Percentiles rank a stretch among this genome's conserved stretches.
Evolutionary conservation across 2,797 vertebrate species (phyloP).

Genomic region (Corythornis leucogaster): DNA sequence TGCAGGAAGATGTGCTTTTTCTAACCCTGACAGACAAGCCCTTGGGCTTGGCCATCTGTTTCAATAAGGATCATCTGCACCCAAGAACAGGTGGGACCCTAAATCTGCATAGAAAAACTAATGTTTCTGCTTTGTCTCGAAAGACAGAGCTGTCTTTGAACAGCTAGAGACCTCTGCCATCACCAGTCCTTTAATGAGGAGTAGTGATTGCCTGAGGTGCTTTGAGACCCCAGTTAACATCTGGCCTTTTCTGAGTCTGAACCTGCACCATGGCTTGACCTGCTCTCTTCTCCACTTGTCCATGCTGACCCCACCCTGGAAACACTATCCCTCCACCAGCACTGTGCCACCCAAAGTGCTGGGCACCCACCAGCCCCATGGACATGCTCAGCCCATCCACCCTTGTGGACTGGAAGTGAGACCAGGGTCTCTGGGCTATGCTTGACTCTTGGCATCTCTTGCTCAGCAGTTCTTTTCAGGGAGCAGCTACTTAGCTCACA

Average conservation of each 20-base stretch:
- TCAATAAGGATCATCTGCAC: neutral
- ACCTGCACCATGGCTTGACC: neutral
- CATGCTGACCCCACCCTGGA: rapidly evolving
- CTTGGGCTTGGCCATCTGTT: neutral
- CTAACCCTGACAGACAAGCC: neutral
- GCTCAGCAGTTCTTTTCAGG: neutral
- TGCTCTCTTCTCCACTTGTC: neutral
- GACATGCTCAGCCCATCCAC: neutral
- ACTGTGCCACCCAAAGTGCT: rapidly evolving
- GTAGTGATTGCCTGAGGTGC: neutral
- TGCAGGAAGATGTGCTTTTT: neutral
- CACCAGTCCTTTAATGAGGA: neutral
- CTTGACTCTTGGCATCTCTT: neutral
- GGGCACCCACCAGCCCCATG: rapidly evolving
- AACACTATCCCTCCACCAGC: neutral
- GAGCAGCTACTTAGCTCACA: neutral
- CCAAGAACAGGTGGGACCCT: neutral
- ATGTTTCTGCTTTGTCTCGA: neutral
- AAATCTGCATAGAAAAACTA: neutral
- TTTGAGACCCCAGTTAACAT: neutral
- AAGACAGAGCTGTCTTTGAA: neutral
- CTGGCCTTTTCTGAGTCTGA: neutral
- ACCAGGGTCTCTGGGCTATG: rapidly evolving
- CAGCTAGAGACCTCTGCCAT: neutral
- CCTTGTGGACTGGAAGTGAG: rapidly evolving